These are phyloP conservation scores for Byasa hedistus DNA, from an alignment of 2,888 invertebrate genomes.

Conservation along the genomic window DNA sequence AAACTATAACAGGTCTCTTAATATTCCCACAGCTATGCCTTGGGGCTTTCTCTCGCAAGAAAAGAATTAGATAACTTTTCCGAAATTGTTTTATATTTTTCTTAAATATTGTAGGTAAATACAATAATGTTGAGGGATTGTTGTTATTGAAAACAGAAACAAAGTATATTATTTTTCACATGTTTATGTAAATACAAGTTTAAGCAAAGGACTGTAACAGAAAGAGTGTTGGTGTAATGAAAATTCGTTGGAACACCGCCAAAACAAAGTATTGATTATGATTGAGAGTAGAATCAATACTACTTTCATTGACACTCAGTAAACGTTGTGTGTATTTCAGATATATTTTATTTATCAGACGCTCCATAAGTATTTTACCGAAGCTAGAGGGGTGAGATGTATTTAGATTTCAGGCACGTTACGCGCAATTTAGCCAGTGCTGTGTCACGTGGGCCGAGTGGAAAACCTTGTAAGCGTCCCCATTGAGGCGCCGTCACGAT, in stretches of 20 bases:
- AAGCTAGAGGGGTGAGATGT: constrained; percentile 44
- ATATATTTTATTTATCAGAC: constrained; percentile 32
- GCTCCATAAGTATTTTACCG: constrained; percentile 37
- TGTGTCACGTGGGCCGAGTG: constrained; percentile 51
- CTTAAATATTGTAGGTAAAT: too few species aligned
- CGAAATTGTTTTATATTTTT: too few species aligned
- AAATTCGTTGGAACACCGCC: not conserved
- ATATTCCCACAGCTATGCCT: too few species aligned
- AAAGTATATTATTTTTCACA: not conserved
- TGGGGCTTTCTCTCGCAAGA: too few species aligned
- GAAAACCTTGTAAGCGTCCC: constrained; percentile 64
- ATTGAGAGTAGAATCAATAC: not conserved
- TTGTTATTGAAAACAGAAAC: not conserved
- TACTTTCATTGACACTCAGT: not conserved
- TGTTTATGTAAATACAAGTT: not conserved
- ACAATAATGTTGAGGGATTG: too few species aligned
- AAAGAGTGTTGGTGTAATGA: not conserved
- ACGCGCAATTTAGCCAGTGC: constrained; percentile 53
- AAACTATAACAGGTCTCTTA: too few species aligned
- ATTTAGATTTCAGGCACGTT: constrained; percentile 65
- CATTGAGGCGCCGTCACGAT: constrained; percentile 43
- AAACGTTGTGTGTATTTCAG: constrained; percentile 1
- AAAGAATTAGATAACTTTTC: too few species aligned
- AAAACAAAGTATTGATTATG: constrained; percentile 2
- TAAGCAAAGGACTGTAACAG: not conserved